A percentile compares a stretch with the other conserved stretches of the same genome.
Evolutionary conservation across 2,888 invertebrate species (phyloP).

Genomic region (Standfussiana lucernea): DNA sequence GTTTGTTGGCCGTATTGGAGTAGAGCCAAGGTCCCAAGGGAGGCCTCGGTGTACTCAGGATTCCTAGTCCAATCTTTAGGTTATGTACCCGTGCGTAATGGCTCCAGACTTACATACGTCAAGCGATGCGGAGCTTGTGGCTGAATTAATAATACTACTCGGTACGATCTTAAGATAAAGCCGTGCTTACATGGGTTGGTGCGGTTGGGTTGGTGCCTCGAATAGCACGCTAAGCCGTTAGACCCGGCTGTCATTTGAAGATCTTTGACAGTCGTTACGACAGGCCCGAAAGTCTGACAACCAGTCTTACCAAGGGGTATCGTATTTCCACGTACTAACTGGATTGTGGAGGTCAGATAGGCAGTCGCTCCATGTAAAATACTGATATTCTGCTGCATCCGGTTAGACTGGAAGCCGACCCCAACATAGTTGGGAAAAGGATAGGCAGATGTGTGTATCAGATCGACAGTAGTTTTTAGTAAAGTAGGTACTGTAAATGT

Average conservation of each 20-base stretch:
- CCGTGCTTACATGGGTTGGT: neutral
- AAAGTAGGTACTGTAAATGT: neutral
- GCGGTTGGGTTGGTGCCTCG: no score
- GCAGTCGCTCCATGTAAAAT: no score
- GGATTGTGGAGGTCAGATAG: no score
- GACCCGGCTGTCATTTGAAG: neutral
- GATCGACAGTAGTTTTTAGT: neutral
- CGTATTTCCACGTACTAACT: no score
- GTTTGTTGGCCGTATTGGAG: constrained; percentile 70
- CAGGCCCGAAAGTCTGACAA: neutral
- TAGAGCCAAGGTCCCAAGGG: constrained; percentile 57
- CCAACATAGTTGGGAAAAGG: no score
- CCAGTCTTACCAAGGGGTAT: no score
- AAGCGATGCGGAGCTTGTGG: neutral
- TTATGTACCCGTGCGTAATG: no score
- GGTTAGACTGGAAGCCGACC: no score
- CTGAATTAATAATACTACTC: neutral
- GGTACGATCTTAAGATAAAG: neutral
- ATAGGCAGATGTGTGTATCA: neutral
- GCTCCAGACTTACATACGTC: neutral
- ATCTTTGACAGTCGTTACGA: neutral
- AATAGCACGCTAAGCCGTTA: neutral
- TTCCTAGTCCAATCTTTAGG: constrained; percentile 19
- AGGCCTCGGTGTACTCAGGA: constrained; percentile 25
- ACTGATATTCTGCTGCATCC: no score